Evolutionary conservation across 2,113 vertebrate species (phyloP).

Genomic region (Daphoenositta chrysoptera): DNA sequence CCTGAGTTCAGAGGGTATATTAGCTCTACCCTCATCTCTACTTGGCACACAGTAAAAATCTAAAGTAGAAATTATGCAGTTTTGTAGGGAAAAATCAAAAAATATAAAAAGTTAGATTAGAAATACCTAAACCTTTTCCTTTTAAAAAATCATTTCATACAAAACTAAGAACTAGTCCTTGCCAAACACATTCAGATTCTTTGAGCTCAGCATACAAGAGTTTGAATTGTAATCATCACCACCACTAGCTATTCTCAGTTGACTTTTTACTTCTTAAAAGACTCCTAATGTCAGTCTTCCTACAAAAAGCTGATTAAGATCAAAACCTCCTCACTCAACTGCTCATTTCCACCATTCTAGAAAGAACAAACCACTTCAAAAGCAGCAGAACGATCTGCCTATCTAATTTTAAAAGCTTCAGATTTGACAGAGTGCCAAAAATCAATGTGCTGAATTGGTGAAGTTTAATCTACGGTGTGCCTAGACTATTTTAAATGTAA

Average conservation of each 20-base stretch:
- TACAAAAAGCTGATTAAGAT: slow-evolving; percentile 1
- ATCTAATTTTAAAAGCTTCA: not conserved
- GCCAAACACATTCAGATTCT: not conserved
- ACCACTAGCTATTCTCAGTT: not conserved
- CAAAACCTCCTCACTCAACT: not conserved
- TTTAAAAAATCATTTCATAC: not conserved
- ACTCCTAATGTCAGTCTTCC: not conserved
- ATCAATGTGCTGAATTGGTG: not conserved
- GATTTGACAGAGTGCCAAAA: not conserved
- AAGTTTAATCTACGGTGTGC: not conserved
- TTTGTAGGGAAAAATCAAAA: not conserved
- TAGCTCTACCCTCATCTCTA: not conserved
- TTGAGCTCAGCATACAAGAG: not conserved
- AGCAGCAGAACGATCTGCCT: not conserved
- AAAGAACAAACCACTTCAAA: slow-evolving; percentile 31
- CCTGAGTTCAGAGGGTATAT: not conserved
- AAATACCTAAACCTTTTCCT: not conserved
- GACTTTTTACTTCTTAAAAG: not conserved
- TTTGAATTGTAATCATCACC: not conserved
- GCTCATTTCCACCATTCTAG: not conserved
- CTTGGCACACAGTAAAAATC: not conserved
- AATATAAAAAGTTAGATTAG: not conserved
- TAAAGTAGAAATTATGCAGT: not conserved
- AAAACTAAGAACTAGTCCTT: not conserved
- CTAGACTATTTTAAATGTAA: not conserved